Conservation (phyloP, 2,888 invertebrate genomes). For the Polyommatus iphigenia region DNA sequence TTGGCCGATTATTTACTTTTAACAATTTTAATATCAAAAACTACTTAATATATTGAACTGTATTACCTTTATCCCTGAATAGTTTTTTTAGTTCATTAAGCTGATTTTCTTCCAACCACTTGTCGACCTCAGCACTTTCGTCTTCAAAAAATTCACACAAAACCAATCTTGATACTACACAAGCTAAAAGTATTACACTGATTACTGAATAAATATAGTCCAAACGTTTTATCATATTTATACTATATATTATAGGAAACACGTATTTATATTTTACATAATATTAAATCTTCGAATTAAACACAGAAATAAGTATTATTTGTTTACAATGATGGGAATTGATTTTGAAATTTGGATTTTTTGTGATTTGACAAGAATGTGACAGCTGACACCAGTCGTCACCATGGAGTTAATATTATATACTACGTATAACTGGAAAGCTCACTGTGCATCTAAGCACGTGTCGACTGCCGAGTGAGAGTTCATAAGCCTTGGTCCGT, state of each 20-base stretch:
- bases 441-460: no score
- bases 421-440: no score
- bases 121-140: slow-evolving; percentile 83
- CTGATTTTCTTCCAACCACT: slow-evolving; percentile 88
- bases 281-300: background rate
- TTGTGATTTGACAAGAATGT: background rate
- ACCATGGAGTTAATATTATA: no score
- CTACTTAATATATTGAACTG: background rate
- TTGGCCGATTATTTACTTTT: no score
- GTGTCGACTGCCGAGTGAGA: no score
- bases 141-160: slow-evolving; percentile 72
- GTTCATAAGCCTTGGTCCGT: no score
- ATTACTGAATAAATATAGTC: slow-evolving; percentile 60
- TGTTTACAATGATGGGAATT: background rate
- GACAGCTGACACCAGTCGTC: no score
- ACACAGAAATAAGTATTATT: background rate
- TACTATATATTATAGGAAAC: background rate
- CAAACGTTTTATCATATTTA: slow-evolving; percentile 62
- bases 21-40: no score
- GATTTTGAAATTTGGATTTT: background rate
- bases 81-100: slow-evolving; percentile 84
- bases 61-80: slow-evolving; percentile 85
- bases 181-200: slow-evolving; percentile 61
- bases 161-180: slow-evolving; percentile 60
- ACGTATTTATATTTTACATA: background rate